phyloP scores from a whole-genome alignment of 2,797 vertebrate genomes.

The Gallinago nigripennis region DNA sequence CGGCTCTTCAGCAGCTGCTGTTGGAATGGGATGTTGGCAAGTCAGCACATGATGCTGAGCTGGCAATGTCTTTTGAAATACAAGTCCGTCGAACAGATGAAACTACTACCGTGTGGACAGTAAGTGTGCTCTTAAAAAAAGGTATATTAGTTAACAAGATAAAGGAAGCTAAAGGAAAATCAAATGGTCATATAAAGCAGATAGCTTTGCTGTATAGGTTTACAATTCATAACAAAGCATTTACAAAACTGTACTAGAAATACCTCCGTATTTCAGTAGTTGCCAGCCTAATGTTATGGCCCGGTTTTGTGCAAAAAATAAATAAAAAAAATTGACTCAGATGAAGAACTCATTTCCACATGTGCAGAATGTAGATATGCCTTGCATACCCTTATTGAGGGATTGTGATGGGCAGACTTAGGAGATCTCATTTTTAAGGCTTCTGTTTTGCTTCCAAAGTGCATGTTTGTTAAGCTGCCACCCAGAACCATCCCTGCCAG shows the following conservation, averaged over 20 bases:
- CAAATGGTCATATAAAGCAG: neutral
- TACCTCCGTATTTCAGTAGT: neutral
- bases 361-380: neutral
- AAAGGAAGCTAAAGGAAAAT: neutral
- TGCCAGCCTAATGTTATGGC: neutral
- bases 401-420: neutral
- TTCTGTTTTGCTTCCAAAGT: neutral
- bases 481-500: neutral
- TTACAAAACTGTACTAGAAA: neutral
- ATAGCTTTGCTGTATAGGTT: neutral
- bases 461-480: neutral
- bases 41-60: neutral
- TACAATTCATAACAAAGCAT: neutral
- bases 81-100: slow-evolving; percentile 51
- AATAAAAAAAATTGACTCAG: neutral
- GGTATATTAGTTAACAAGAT: neutral
- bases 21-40: slow-evolving; percentile 72
- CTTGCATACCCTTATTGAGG: neutral
- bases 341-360: neutral
- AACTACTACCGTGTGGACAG: slow-evolving; percentile 45
- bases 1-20: slow-evolving; percentile 43
- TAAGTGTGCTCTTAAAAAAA: slow-evolving; percentile 56
- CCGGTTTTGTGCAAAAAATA: neutral
- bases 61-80: slow-evolving; percentile 74
- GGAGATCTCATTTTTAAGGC: neutral